Conservation (phyloP, 2,113 vertebrate genomes). For the Leucoraja erinaceus region DNA sequence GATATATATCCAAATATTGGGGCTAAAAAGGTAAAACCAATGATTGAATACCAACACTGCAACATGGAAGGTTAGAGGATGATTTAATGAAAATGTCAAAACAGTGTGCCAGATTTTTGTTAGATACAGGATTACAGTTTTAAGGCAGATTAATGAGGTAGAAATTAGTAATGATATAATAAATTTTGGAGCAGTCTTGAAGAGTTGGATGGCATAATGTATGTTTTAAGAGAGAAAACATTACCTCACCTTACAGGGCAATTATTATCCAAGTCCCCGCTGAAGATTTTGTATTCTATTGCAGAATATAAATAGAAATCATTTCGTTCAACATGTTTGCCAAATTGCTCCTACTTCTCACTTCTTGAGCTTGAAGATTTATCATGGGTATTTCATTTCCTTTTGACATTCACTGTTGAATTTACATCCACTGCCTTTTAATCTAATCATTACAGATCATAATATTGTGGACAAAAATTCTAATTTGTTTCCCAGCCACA, state of each 20-base stretch:
- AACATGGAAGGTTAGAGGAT: not conserved
- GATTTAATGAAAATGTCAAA: not conserved
- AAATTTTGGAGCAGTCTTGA: not conserved
- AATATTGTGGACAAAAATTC: no score
- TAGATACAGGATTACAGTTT: not conserved
- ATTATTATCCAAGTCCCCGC: not conserved
- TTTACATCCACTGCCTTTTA: not conserved
- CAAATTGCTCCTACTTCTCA: not conserved
- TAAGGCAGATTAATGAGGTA: not conserved
- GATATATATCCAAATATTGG: not conserved
- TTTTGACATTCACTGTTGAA: not conserved
- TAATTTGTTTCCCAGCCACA: not conserved
- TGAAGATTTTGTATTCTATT: not conserved
- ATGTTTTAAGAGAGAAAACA: not conserved
- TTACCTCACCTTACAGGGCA: not conserved
- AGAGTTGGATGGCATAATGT: not conserved
- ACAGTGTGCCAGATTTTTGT: not conserved
- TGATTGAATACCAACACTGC: not conserved
- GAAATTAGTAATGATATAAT: not conserved
- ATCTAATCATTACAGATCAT: not conserved
- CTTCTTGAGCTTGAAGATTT: not conserved
- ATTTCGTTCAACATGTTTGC: no score
- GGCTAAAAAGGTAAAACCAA: not conserved
- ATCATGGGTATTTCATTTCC: not conserved
- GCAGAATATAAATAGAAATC: not conserved